Base-by-base conservation (phyloP, 2,797 vertebrate species). In the Poeciliopsis turneri region DNA sequence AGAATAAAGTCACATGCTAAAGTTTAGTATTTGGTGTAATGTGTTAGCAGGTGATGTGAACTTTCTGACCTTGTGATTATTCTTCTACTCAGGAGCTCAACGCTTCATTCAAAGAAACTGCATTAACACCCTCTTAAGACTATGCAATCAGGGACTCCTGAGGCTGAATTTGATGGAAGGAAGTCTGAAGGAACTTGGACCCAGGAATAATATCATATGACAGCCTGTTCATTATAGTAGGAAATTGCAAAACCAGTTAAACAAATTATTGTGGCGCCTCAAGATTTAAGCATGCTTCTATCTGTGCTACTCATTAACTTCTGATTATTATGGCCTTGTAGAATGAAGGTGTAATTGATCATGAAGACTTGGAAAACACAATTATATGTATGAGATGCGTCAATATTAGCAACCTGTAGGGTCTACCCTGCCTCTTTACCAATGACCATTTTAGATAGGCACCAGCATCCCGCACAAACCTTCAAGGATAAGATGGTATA, bases 41-140 rank as follows among this genome's bases (percentile, higher is more conserved):
- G 33, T 23, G 33, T 23, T 18, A 23, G 18, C 7, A 66, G 33
- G 3, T 66, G 16, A 39, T 73, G 70, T 80, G 76, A 92, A 88
- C 90, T 76, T 77, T 51, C 78, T 91, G 82, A 90, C 86, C 86
- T 82, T 80, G 75, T 91, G 78, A 87, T 71, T 82, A 61, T 81
- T 88, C 82, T 90, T 84, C 73, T 80, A 88, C 75, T 79, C 2
- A 2, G 71, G 12, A 80, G 74, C 81, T 90, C 80, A 92, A 89
- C 78, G 81, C 81, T 89, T 84, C 82, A 72, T 82, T 84, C 47
- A 15, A 82, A 78, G 78, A 87, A 91, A 88, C 30, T 83, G 72
- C 75, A 75, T 84, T 84, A 86, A 87, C 84, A 33, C 45, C 57
- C 51, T 78, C 72, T 81, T 28, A 79, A 45, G 75, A 84, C 72